These are phyloP conservation scores for Coregonus sp. DNA, from an alignment of 2,797 vertebrate species.

Conservation along the genomic window DNA sequence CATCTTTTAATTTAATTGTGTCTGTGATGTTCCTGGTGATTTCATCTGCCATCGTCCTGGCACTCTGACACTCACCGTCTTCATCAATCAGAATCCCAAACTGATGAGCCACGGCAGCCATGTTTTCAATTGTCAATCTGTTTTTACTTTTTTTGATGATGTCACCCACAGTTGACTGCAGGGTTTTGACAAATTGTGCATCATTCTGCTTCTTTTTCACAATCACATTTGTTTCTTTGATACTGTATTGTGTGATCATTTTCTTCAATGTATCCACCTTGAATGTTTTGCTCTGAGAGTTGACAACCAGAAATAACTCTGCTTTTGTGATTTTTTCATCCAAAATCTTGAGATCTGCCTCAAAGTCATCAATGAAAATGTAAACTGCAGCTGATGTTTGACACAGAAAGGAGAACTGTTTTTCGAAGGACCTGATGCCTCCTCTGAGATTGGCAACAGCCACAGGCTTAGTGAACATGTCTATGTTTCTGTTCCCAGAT, in stretches of 20 bases:
- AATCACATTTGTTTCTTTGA: slow-evolving; percentile 35
- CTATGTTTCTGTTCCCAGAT: slow-evolving; percentile 13
- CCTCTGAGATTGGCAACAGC: no score
- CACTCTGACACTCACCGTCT: slow-evolving; percentile 63
- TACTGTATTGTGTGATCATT: background rate
- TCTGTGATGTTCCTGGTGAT: slow-evolving; percentile 54
- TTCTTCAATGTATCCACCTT: background rate
- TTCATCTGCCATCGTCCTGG: slow-evolving; percentile 10
- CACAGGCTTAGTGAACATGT: slow-evolving; percentile 29
- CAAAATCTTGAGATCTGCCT: slow-evolving; percentile 44
- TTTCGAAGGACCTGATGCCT: slow-evolving; percentile 46
- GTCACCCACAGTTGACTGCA: slow-evolving; percentile 27
- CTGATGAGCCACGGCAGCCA: slow-evolving; percentile 45
- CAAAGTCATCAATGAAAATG: slow-evolving; percentile 59
- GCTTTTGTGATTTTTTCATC: slow-evolving; percentile 18
- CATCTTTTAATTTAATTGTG: slow-evolving; percentile 49
- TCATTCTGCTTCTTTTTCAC: slow-evolving; percentile 32
- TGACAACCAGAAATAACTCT: slow-evolving; percentile 34
- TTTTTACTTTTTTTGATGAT: slow-evolving; percentile 8
- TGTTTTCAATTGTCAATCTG: slow-evolving; percentile 53
- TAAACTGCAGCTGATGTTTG: slow-evolving; percentile 67
- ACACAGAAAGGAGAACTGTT: slow-evolving; percentile 71
- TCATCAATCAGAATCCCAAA: slow-evolving; percentile 66
- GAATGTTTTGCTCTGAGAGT: slow-evolving; percentile 15
- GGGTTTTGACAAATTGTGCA: slow-evolving; percentile 24